Conservation (phyloP, 2,797 vertebrate species). For the Poeciliopsis turneri region DNA sequence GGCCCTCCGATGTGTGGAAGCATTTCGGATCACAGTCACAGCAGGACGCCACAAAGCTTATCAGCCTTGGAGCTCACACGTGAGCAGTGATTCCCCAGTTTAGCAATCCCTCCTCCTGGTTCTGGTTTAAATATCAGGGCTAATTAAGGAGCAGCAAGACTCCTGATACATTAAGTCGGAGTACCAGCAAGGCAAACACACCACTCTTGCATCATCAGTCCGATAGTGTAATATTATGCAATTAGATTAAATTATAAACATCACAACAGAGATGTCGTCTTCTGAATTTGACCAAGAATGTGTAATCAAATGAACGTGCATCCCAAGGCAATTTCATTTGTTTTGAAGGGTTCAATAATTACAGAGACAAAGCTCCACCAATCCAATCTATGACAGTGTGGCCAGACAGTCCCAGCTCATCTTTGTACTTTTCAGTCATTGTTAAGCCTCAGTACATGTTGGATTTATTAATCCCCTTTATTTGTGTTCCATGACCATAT, state of each 20-base stretch:
- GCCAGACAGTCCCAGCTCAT: slow-evolving; percentile 29
- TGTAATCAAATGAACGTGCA: background rate
- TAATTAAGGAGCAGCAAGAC: slow-evolving; percentile 55
- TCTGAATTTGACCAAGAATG: background rate
- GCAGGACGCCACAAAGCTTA: slow-evolving; percentile 37
- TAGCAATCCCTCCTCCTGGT: slow-evolving; percentile 46
- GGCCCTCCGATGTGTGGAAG: background rate
- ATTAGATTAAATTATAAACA: background rate
- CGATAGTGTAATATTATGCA: slow-evolving; percentile 1
- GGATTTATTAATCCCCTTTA: slow-evolving; percentile 1
- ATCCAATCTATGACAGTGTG: slow-evolving; percentile 11
- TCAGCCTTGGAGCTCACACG: slow-evolving; percentile 59
- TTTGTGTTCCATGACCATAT: background rate
- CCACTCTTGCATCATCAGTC: background rate
- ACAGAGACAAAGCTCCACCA: slow-evolving; percentile 9
- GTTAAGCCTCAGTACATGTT: slow-evolving; percentile 14
- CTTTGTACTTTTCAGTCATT: slow-evolving; percentile 35
- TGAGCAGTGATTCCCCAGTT: slow-evolving; percentile 60
- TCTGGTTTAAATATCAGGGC: slow-evolving; percentile 56
- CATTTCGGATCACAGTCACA: slow-evolving; percentile 46
- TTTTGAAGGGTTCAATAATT: slow-evolving; percentile 12
- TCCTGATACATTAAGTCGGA: slow-evolving; percentile 28
- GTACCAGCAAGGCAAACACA: slow-evolving; percentile 6
- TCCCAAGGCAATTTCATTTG: background rate
- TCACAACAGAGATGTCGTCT: background rate